phyloP scores from a whole-genome alignment of 2,113 vertebrate species.

The Etheostoma cragini region DNA sequence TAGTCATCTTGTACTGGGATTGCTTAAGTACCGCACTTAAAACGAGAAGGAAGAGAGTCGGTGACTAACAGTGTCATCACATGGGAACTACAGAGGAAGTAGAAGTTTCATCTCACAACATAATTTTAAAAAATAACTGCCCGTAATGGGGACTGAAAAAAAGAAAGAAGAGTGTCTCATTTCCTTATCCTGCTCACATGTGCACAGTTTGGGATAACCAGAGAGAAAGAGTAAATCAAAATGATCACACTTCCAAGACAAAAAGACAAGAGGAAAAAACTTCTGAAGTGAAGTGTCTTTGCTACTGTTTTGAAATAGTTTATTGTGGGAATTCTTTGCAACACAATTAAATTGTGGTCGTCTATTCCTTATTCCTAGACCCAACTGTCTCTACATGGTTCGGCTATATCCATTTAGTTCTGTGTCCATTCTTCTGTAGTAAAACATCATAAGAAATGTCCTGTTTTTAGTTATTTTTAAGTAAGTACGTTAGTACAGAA shows the following conservation, averaged over 20 bases:
- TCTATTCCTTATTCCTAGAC: background rate
- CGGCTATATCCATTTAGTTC: background rate
- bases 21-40: conserved; percentile 24
- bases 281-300: background rate
- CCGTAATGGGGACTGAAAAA: background rate
- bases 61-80: background rate
- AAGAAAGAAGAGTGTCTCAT: background rate
- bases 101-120: conserved; percentile 32
- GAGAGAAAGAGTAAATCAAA: background rate
- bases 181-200: background rate
- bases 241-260: background rate
- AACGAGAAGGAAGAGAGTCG: conserved; percentile 57
- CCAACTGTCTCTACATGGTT: background rate
- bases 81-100: conserved; percentile 53
- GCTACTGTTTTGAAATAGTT: background rate
- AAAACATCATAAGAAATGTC: background rate
- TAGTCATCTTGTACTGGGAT: background rate
- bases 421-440: background rate
- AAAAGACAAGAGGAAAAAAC: background rate
- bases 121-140: conserved; percentile 47
- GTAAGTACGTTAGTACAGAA: background rate
- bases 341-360: background rate
- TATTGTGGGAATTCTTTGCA: background rate
- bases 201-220: background rate
- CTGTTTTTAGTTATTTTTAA: background rate